A percentile compares a stretch with the other conserved stretches of the same genome.
phyloP scores from a whole-genome alignment of 1,140 invertebrate genomes.

The Lysiphlebus fabarum region DNA sequence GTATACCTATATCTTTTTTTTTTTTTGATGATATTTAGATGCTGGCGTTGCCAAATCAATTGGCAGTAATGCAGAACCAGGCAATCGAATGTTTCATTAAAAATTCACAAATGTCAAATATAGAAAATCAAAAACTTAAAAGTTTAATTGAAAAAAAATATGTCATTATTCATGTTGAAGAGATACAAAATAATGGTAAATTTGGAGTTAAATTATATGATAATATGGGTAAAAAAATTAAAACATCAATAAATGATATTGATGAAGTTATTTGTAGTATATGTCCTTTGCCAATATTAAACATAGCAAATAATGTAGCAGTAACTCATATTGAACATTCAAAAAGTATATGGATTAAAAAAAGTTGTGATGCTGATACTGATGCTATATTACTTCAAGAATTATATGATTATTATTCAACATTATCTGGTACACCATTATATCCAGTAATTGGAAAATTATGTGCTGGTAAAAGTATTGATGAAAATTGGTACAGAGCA shows the following conservation, averaged over 20 bases:
- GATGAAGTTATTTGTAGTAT: slow-evolving; percentile 55
- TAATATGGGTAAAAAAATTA: slow-evolving; percentile 58
- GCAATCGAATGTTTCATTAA: slow-evolving; percentile 53
- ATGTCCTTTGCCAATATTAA: slow-evolving; percentile 58
- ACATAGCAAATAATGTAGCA: slow-evolving; percentile 53
- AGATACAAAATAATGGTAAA: slow-evolving; percentile 59
- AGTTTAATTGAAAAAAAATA: slow-evolving; percentile 34
- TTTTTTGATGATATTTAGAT: slow-evolving; percentile 43
- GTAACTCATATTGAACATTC: slow-evolving; percentile 54
- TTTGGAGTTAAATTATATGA: slow-evolving; percentile 61
- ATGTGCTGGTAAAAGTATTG: slow-evolving; percentile 61
- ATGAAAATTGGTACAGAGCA: slow-evolving; percentile 60
- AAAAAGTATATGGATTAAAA: slow-evolving; percentile 63
- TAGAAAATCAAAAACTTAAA: slow-evolving; percentile 35
- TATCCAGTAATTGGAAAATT: slow-evolving; percentile 45
- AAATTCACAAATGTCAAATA: slow-evolving; percentile 22
- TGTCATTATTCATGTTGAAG: slow-evolving; percentile 59
- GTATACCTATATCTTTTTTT: not conserved
- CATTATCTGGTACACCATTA: slow-evolving; percentile 37
- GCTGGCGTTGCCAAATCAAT: slow-evolving; percentile 54
- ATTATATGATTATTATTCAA: slow-evolving; percentile 60
- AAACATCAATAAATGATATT: slow-evolving; percentile 52
- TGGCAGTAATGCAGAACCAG: slow-evolving; percentile 59
- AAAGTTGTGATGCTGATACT: slow-evolving; percentile 43
- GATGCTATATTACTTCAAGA: slow-evolving; percentile 53